phyloP scores from a whole-genome alignment of 2,113 vertebrate genomes.

The Phyllostomus hastatus region DNA sequence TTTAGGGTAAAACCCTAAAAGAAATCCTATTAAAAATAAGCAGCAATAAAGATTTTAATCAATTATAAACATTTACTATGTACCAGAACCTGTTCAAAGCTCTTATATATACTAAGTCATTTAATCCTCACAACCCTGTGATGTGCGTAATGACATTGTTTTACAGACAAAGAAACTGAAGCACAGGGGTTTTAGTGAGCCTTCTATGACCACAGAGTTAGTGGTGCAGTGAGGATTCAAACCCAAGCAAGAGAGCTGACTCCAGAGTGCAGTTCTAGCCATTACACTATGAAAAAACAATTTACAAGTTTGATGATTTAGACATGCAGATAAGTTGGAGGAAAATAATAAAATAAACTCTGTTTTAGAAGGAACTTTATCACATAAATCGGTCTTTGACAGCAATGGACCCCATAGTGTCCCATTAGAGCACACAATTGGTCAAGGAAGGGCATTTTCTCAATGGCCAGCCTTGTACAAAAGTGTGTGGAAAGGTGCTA shows the following conservation, averaged over 20 bases:
- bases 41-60: background rate
- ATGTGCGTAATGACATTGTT: slow-evolving; percentile 40
- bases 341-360: background rate
- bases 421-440: background rate
- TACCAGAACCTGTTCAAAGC: background rate
- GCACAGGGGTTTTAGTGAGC: background rate
- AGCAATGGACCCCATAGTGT: background rate
- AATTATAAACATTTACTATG: background rate
- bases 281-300: background rate
- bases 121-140: slow-evolving; percentile 25
- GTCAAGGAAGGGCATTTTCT: background rate
- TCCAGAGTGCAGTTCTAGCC: background rate
- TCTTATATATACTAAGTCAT: background rate
- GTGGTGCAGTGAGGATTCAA: background rate
- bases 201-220: background rate
- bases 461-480: background rate
- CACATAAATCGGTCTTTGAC: background rate
- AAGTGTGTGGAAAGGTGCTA: background rate
- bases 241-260: background rate
- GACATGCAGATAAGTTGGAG: background rate
- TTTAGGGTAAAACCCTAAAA: background rate
- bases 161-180: slow-evolving; percentile 41
- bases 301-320: background rate
- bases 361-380: background rate
- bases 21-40: background rate